Evolutionary conservation across 2,888 invertebrate genomes (phyloP).

Genomic region (Noctua fimbriata): DNA sequence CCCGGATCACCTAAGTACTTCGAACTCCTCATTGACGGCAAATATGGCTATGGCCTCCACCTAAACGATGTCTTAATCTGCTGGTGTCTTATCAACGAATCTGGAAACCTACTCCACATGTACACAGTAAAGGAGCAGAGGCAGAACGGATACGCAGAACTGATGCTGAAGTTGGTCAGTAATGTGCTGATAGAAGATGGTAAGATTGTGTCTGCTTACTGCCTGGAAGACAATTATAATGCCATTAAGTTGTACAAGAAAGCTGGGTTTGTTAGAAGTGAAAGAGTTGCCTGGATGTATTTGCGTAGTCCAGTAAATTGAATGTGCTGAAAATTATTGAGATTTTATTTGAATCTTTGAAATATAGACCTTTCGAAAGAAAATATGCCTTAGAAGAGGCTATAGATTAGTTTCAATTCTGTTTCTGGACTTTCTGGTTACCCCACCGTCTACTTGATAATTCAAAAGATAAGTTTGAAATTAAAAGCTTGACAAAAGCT

Average conservation of each 20-base stretch:
- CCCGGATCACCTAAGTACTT: slow-evolving; percentile 73
- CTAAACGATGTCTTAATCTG: slow-evolving; percentile 68
- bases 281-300: slow-evolving; percentile 70
- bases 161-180: slow-evolving; percentile 74
- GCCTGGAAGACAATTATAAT: slow-evolving; percentile 71
- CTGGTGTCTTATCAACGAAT: slow-evolving; percentile 78
- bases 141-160: slow-evolving; percentile 77
- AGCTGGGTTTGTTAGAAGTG: slow-evolving; percentile 69
- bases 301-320: slow-evolving; percentile 49
- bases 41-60: slow-evolving; percentile 77
- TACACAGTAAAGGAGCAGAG: slow-evolving; percentile 78
- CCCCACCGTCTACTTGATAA: not conserved
- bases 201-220: slow-evolving; percentile 73
- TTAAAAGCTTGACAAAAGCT: too few relatives aligned
- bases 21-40: slow-evolving; percentile 73
- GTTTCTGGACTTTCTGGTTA: not conserved
- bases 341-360: not conserved
- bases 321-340: not conserved
- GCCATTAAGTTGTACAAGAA: slow-evolving; percentile 77
- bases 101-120: slow-evolving; percentile 77
- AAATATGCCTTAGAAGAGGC: not conserved
- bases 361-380: not conserved
- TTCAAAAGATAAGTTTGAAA: not conserved
- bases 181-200: slow-evolving; percentile 72
- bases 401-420: not conserved